phyloP scores from a whole-genome alignment of 2,797 vertebrate species.

The Typhlichthys subterraneus region DNA sequence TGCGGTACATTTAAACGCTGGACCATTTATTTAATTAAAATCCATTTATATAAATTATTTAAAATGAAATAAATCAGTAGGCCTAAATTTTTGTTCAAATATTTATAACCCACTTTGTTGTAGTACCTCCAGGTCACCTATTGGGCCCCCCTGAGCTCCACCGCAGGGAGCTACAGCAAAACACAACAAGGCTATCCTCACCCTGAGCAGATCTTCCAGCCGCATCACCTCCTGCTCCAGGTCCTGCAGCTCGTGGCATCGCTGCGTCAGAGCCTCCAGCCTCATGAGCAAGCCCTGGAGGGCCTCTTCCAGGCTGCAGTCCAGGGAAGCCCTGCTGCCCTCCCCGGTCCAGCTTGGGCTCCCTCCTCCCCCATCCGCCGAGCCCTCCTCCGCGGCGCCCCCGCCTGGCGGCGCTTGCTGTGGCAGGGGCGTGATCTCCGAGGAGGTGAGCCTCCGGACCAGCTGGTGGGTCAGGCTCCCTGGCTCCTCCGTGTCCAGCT shows the following conservation, averaged over 20 bases:
- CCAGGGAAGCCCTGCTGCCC: slow-evolving; percentile 85
- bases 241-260: slow-evolving; percentile 92
- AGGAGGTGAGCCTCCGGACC: slow-evolving; percentile 90
- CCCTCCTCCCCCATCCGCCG: slow-evolving; percentile 58
- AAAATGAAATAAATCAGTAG: no score
- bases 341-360: slow-evolving; percentile 83
- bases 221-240: slow-evolving; percentile 93
- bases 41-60: no score
- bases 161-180: no score
- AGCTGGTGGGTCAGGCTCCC: slow-evolving; percentile 95
- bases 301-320: slow-evolving; percentile 93
- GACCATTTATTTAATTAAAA: no score
- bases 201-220: slow-evolving; percentile 95
- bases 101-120: no score
- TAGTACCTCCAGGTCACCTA: no score
- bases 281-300: slow-evolving; percentile 89
- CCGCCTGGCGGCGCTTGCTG: slow-evolving; percentile 43
- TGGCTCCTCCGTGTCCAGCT: slow-evolving; percentile 88
- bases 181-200: slow-evolving; percentile 51
- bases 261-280: slow-evolving; percentile 89
- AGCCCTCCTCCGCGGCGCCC: slow-evolving; percentile 38
- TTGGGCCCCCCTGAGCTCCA: no score
- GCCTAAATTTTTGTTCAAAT: no score
- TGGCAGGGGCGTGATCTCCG: slow-evolving; percentile 71
- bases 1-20: no score